phyloP scores from a whole-genome alignment of 2,888 invertebrate species.

The Sabellastarte sp. region DNA sequence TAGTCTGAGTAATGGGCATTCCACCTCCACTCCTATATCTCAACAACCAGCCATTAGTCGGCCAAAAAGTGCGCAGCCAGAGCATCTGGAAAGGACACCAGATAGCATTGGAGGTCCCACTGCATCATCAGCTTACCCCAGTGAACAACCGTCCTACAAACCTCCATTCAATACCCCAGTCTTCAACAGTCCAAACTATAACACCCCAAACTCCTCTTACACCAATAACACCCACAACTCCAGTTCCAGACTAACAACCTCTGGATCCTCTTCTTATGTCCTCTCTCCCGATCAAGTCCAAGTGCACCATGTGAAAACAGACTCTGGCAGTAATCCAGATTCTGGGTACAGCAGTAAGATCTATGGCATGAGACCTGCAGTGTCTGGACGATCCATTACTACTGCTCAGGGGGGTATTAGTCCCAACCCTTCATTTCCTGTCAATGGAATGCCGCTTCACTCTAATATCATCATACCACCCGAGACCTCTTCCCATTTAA shows the following conservation, averaged over 20 bases:
- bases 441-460: neutral
- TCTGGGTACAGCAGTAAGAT: slow-evolving; percentile 83
- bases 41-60: neutral
- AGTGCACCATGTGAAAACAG: slow-evolving; percentile 37
- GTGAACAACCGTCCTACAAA: neutral
- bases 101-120: neutral
- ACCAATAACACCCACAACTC: neutral
- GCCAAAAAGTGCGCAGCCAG: neutral
- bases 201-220: neutral
- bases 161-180: neutral
- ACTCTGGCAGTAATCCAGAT: slow-evolving; percentile 64
- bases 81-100: too few species aligned
- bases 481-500: neutral
- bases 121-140: neutral
- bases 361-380: slow-evolving; percentile 61
- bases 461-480: neutral
- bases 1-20: neutral
- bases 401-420: neutral
- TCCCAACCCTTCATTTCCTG: neutral
- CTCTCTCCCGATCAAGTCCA: slow-evolving; percentile 1
- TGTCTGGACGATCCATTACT: neutral
- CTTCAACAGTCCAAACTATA: neutral
- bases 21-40: neutral
- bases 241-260: neutral
- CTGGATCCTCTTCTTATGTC: neutral